Evolutionary conservation across 2,888 invertebrate species (phyloP), one percentile per base, ranked within the genome.

Genomic region (Drosophila flavopinicola): DNA sequence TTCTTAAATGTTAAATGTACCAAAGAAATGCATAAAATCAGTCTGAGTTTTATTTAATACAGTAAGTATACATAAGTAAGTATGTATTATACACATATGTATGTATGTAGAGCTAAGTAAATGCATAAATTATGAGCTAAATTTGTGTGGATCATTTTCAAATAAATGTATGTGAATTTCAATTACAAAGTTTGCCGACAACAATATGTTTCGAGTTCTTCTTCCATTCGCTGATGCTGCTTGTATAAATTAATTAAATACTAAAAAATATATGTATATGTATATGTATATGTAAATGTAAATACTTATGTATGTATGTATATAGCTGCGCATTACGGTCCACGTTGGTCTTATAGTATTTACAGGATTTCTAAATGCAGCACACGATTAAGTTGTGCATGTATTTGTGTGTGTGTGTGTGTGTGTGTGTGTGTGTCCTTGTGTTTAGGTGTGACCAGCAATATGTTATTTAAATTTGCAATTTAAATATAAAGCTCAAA

Each of bases 11-110:
- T 64, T 60, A 57, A 51, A 47, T 57, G 30, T 42, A 64, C 59
- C 41, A 73, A 66, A 67, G 64, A 86, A 82, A 78, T 83, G 76
- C 82, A 69, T 85, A 68, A 85, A 83, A 83, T 83, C 87, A 83
- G 83, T 83, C 83, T 76, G 85, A 82, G 78, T 72, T 75, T 78
- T 75, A 59, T 72, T 75, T 11, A 64, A 76, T 76, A 75, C 76
- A 56, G 52, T 54, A 57, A 52, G 47, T 51, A 59, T 47, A 45
- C 41, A 42, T 53, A 71, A 51, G 44, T 60, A 66, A 23, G 15
- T 41, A 33, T 15, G 29, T 49, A 53, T 73, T 11, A 48, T 59
- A 56, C 52, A 52, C 56, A 51, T 75, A n/a, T n/a, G n/a, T n/a
- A n/a, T n/a, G n/a, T n/a, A n/a, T n/a, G n/a, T n/a, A 69, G 39